Evolutionary conservation across 2,113 vertebrate genomes (phyloP), one percentile per base, ranked within the genome.

Genomic region (Equus quagga): DNA sequence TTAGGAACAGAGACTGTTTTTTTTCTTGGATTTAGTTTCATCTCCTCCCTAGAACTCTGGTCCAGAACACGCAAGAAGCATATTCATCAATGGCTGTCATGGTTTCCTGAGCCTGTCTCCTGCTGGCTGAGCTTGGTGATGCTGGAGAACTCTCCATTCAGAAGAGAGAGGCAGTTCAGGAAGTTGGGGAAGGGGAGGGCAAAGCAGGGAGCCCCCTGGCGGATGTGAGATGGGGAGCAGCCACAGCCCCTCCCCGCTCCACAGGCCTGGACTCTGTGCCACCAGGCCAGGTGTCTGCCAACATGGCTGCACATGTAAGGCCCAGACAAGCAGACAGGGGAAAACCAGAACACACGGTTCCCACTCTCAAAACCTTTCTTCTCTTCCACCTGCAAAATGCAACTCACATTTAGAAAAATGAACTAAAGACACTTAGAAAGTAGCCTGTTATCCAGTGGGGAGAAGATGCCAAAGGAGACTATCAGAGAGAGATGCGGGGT

Each of bases 251-350:
- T 36, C 26, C 17, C 5, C 28, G 18, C 7, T 10, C n/a, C 49
- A 21, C 58, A 69, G 21, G 13, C 31, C 21, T 19, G 44, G 17
- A 31, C 86, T 58, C 17, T 46, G 15, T 33, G 8, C 80, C 31
- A n/a, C 41, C 31, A n/a, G 10, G 10, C 17, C n/a, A 10, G 6
- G 8, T 19, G 31, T 31, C 60, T 72, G 31, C 54, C 64, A 46
- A 41, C 1, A 0, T 19, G 75, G n/a, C 64, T 65, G 2, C 2
- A 1, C 19, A 11, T 13, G 4, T 14, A 62, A 44, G 14, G 44
- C 33, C 24, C n/a, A 15, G 58, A 64, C 24, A 5, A 33, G 62
- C 19, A 36, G 6, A 28, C 6, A 8, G 26, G 10, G 8, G 10
- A 64, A 72, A 14, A 46, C 28, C 12, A 41, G 60, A 88, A 62